Conservation (phyloP, 2,113 vertebrate species). For the Cardinalis cardinalis region DNA sequence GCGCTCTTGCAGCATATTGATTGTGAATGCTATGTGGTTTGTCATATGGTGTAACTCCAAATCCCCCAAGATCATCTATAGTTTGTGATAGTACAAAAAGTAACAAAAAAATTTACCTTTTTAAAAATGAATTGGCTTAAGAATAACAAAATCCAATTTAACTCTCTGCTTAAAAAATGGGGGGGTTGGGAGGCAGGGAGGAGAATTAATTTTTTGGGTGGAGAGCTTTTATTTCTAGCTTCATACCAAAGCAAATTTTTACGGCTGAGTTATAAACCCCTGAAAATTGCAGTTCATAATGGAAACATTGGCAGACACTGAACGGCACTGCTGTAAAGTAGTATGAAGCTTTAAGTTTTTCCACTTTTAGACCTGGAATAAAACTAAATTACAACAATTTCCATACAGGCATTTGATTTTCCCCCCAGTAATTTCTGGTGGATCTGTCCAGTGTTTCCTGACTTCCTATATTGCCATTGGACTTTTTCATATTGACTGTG, state of each 20-base stretch:
- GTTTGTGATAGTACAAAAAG: neutral
- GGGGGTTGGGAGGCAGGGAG: rapidly evolving
- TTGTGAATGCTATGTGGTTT: neutral
- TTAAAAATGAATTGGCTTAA: neutral
- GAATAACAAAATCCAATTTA: neutral
- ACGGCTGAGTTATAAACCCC: constrained; percentile 62
- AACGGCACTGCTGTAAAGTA: constrained; percentile 46
- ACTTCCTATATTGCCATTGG: constrained; percentile 35
- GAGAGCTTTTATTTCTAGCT: constrained; percentile 54
- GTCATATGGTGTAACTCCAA: neutral
- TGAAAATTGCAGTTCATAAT: constrained; percentile 66
- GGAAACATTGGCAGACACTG: constrained; percentile 67
- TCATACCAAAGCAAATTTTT: constrained; percentile 60
- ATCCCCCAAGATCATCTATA: neutral
- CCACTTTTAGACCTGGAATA: constrained; percentile 59
- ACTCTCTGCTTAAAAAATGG: neutral
- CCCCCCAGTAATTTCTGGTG: constrained; percentile 37
- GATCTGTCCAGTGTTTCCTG: constrained; percentile 35
- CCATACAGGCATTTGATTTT: constrained; percentile 32
- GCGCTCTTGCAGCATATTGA: neutral
- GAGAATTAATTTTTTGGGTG: neutral
- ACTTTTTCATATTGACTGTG: constrained; percentile 46
- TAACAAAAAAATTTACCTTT: neutral
- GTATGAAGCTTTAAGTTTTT: constrained; percentile 60
- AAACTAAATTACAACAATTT: constrained; percentile 63